Percentiles rank a stretch among this genome's conserved stretches.
These are phyloP conservation scores for Steromphala cineraria DNA, from an alignment of 2,888 invertebrate species.

Conservation along the genomic window DNA sequence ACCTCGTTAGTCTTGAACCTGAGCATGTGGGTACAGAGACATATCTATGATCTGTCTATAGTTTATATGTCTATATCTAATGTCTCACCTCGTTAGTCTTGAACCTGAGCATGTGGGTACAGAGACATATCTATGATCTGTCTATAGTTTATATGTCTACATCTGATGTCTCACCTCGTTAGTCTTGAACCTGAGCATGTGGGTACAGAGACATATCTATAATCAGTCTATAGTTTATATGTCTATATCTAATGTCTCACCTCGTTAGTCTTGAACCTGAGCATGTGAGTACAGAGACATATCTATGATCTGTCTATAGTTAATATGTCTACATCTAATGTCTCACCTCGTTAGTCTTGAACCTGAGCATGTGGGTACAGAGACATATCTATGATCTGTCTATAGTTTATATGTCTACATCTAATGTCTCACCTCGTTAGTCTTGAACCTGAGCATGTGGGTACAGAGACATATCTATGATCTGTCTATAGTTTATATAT, in stretches of 20 bases:
- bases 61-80: neutral
- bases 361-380: slow-evolving; percentile 40
- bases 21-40: slow-evolving; percentile 43
- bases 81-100: slow-evolving; percentile 38
- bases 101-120: slow-evolving; percentile 43
- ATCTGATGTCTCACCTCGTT: slow-evolving; percentile 36
- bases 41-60: slow-evolving; percentile 14
- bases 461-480: slow-evolving; percentile 39
- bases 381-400: slow-evolving; percentile 29
- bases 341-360: slow-evolving; percentile 41
- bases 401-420: neutral
- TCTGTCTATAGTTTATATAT: too few relatives aligned
- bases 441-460: slow-evolving; percentile 37
- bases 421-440: slow-evolving; percentile 36
- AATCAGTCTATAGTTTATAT: neutral
- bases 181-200: slow-evolving; percentile 33
- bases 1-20: slow-evolving; percentile 40
- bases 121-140: slow-evolving; percentile 33
- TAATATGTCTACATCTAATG: neutral
- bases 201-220: slow-evolving; percentile 39
- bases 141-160: too few relatives aligned
- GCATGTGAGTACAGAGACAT: slow-evolving; percentile 47
- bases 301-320: neutral
- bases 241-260: slow-evolving; percentile 17
- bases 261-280: slow-evolving; percentile 38